Percentiles rank a stretch among this genome's conserved stretches.
These are phyloP conservation scores for Kradibia gibbosae DNA, from an alignment of 1,140 invertebrate species.

Conservation along the genomic window DNA sequence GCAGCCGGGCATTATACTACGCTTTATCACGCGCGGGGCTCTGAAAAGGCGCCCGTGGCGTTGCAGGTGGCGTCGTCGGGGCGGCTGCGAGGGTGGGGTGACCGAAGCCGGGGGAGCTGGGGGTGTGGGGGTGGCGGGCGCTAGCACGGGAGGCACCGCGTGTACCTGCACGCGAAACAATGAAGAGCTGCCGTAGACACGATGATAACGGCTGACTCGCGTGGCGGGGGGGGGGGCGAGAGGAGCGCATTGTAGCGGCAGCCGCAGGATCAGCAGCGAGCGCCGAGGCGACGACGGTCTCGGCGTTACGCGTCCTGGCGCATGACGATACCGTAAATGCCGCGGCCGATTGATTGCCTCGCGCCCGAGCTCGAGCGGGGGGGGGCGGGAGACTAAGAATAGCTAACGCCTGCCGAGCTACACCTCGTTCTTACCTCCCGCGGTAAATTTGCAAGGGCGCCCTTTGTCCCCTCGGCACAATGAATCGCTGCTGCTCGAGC, in stretches of 20 bases:
- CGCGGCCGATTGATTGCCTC: not conserved
- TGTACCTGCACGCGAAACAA: constrained; percentile 44
- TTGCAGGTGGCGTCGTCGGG: too few relatives aligned
- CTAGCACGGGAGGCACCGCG: constrained; percentile 9
- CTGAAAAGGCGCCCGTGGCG: too few relatives aligned
- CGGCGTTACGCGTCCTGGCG: not conserved
- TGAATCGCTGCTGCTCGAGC: too few relatives aligned
- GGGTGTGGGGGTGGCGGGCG: not conserved
- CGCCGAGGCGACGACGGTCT: not conserved
- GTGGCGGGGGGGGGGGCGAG: not conserved
- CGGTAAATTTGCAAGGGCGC: too few relatives aligned
- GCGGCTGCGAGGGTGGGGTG: constrained; percentile 43
- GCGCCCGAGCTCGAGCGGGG: not conserved
- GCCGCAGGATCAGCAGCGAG: not conserved
- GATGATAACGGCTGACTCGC: constrained; percentile 57
- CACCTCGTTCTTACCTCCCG: too few relatives aligned
- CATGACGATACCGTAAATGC: constrained; percentile 29
- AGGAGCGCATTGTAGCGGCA: not conserved
- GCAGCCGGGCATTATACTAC: constrained; percentile 57
- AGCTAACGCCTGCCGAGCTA: too few relatives aligned
- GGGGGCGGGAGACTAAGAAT: not conserved
- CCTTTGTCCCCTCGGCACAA: too few relatives aligned
- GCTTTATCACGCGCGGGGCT: constrained; percentile 67
- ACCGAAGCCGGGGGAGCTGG: not conserved
- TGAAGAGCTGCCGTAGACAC: constrained; percentile 57